phyloP scores from a whole-genome alignment of 2,888 invertebrate genomes.

The Stegana nigrithorax region DNA sequence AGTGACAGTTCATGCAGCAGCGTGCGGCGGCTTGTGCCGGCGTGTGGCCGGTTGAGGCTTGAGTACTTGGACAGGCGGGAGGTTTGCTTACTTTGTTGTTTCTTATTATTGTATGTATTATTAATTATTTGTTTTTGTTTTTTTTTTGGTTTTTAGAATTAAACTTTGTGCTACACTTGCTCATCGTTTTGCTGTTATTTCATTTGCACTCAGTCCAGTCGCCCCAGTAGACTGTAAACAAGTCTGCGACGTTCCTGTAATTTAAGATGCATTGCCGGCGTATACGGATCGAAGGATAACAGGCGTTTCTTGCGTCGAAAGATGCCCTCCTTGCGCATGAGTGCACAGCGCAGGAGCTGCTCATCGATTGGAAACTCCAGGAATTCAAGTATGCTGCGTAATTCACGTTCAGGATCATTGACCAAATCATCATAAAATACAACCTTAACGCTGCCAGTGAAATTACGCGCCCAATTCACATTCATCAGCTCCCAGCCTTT shows the following conservation, averaged over 20 bases:
- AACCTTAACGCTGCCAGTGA: slow-evolving; percentile 76
- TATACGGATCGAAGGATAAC: slow-evolving; percentile 78
- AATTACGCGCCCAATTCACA: slow-evolving; percentile 77
- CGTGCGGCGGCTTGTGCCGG: too few relatives aligned
- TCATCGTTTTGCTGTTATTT: slow-evolving; percentile 4
- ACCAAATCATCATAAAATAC: slow-evolving; percentile 79
- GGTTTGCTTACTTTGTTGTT: too few relatives aligned
- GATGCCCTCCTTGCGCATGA: slow-evolving; percentile 77
- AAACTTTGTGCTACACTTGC: background rate
- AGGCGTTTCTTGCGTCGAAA: slow-evolving; percentile 77
- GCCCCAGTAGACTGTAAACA: slow-evolving; percentile 69
- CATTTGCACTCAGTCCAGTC: slow-evolving; percentile 20
- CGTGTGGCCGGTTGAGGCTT: too few relatives aligned
- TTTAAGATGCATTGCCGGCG: slow-evolving; percentile 72
- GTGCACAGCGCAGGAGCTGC: slow-evolving; percentile 72
- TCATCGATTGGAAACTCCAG: slow-evolving; percentile 72
- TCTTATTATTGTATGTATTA: too few relatives aligned
- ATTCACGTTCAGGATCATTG: slow-evolving; percentile 72
- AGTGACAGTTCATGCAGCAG: too few relatives aligned
- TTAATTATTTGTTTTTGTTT: slow-evolving; percentile 2
- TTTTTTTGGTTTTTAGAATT: slow-evolving; percentile 12
- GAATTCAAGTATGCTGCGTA: slow-evolving; percentile 74
- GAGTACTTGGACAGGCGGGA: too few relatives aligned
- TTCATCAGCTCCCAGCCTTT: slow-evolving; percentile 78
- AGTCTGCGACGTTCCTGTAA: slow-evolving; percentile 70